These are phyloP conservation scores for Calycopis cecrops DNA, from an alignment of 1,140 invertebrate genomes.

Conservation along the genomic window DNA sequence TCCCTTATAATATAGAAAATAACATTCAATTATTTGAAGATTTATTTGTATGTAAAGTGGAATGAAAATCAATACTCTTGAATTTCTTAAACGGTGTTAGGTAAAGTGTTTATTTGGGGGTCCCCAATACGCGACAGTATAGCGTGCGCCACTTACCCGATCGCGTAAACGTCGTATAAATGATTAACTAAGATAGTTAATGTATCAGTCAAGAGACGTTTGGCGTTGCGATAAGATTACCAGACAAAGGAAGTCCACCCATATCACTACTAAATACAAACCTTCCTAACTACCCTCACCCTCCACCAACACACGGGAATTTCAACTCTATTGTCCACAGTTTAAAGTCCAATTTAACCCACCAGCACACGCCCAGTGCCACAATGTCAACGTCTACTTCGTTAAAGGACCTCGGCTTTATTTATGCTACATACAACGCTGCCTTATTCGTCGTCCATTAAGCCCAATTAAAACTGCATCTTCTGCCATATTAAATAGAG, in stretches of 20 bases:
- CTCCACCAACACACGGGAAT: conserved; percentile 25
- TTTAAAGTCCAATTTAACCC: conserved; percentile 43
- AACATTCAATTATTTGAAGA: no score
- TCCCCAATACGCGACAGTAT: no score
- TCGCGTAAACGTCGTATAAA: conserved; percentile 21
- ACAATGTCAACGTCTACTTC: conserved; percentile 65
- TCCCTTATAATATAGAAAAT: no score
- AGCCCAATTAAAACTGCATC: conserved; percentile 35
- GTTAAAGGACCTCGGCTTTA: conserved; percentile 72
- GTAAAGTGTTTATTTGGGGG: no score
- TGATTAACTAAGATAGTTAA: conserved; percentile 26
- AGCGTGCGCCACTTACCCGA: background rate
- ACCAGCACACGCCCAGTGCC: conserved; percentile 49
- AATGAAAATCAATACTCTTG: no score
- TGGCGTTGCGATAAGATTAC: conserved; percentile 68
- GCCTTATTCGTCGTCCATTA: conserved; percentile 49
- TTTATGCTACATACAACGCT: conserved; percentile 70
- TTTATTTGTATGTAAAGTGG: no score
- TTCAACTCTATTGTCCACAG: conserved; percentile 38
- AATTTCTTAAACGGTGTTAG: no score
- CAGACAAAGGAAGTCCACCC: conserved; percentile 72
- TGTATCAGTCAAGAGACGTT: conserved; percentile 65
- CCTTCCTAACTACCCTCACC: conserved; percentile 61
- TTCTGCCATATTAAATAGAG: conserved; percentile 42
- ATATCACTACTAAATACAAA: conserved; percentile 69